These are phyloP conservation scores for Drosophila fuyamai DNA, from an alignment of 1,140 invertebrate species.

Conservation along the genomic window DNA sequence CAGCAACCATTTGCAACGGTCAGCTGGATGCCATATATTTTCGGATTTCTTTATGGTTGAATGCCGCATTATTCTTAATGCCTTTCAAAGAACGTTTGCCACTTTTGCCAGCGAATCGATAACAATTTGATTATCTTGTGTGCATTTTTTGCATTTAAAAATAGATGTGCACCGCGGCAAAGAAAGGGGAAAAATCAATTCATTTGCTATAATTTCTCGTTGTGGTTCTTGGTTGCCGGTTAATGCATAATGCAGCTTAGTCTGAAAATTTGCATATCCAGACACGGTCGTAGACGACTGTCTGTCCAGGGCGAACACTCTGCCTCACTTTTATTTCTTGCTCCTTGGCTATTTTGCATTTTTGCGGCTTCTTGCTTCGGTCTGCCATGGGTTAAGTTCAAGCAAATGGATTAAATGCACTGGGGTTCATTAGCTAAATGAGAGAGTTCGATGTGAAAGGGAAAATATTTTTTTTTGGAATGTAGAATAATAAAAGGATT, in stretches of 20 bases:
- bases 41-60: not conserved
- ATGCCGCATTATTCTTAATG: not conserved
- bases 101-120: constrained; percentile 18
- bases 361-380: constrained; percentile 40
- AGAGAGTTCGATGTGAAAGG: not conserved
- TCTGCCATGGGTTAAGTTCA: constrained; percentile 51
- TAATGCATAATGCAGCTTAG: constrained; percentile 63
- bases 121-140: constrained; percentile 46
- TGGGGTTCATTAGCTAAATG: constrained; percentile 4
- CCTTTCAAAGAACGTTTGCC: constrained; percentile 27
- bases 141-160: constrained; percentile 50
- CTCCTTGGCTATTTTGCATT: constrained; percentile 31
- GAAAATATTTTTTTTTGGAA: not conserved
- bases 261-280: constrained; percentile 63
- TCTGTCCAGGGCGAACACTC: constrained; percentile 11
- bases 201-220: constrained; percentile 46
- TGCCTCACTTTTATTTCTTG: constrained; percentile 16
- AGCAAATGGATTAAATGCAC: constrained; percentile 6
- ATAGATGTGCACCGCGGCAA: constrained; percentile 31
- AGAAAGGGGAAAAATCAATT: constrained; percentile 47
- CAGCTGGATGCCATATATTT: not conserved
- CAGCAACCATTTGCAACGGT: constrained; percentile 2
- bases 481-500: no score
- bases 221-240: constrained; percentile 3
- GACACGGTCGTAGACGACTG: constrained; percentile 29